A percentile compares a stretch with the other conserved stretches of the same genome.
Evolutionary conservation across 2,797 vertebrate genomes (phyloP).

Genomic region (Gallirallus australis): DNA sequence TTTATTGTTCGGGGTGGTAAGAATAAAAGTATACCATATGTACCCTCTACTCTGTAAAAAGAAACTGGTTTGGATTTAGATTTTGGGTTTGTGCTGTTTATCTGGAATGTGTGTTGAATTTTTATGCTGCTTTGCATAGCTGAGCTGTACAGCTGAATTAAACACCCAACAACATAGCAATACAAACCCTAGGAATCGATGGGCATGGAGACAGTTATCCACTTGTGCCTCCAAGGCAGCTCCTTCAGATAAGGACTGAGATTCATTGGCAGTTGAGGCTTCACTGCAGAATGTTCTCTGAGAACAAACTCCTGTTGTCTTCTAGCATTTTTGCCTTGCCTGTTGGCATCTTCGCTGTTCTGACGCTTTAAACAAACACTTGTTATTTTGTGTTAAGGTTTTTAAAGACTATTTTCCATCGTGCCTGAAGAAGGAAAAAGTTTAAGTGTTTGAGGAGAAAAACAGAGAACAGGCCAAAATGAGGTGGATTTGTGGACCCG

Average conservation of each 20-base stretch:
- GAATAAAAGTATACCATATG: not conserved
- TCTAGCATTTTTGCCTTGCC: not conserved
- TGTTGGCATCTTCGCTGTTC: not conserved
- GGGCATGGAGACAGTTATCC: conserved; percentile 22
- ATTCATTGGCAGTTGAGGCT: not conserved
- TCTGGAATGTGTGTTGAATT: not conserved
- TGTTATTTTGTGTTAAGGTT: not conserved
- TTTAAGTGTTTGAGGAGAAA: not conserved
- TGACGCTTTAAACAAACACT: not conserved
- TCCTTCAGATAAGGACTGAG: conserved; percentile 11
- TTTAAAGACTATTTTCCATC: not conserved
- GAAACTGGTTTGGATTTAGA: not conserved
- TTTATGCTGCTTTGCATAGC: conserved; percentile 36
- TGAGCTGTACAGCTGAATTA: not conserved
- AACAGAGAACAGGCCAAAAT: not conserved
- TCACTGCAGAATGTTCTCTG: not conserved
- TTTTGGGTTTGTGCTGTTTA: not conserved
- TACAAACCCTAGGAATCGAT: not conserved
- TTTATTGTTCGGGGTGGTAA: not conserved
- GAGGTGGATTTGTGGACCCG: not conserved
- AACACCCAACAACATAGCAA: not conserved
- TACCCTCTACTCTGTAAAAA: not conserved
- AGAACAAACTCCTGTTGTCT: not conserved
- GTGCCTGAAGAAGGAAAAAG: not conserved
- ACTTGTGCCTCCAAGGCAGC: conserved; percentile 10